phyloP scores from a whole-genome alignment of 2,797 vertebrate genomes.

The Sebastes jordani region DNA sequence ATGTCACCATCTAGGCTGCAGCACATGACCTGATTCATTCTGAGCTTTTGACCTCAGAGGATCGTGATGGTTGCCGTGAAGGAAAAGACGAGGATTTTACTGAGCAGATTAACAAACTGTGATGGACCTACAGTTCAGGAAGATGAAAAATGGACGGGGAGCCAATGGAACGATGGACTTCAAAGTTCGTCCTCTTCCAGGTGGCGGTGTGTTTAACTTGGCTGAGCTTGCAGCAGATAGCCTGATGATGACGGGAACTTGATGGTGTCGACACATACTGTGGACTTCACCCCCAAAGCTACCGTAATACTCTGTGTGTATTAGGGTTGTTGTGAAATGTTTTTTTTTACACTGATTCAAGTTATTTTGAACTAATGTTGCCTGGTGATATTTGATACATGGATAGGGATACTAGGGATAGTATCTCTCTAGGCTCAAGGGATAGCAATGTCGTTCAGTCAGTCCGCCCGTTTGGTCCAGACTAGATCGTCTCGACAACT shows the following conservation, averaged over 20 bases:
- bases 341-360: background rate
- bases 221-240: background rate
- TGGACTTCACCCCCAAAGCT: constrained; percentile 20
- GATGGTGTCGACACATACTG: background rate
- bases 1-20: constrained; percentile 56
- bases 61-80: background rate
- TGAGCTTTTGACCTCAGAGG: background rate
- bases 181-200: background rate
- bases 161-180: background rate
- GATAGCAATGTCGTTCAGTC: background rate
- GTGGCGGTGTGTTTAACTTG: constrained; percentile 17
- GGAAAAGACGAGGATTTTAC: background rate
- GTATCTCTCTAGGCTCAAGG: background rate
- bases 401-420: background rate
- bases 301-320: background rate
- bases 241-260: background rate
- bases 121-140: background rate
- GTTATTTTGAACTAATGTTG: background rate
- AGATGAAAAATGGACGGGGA: background rate
- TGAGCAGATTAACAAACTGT: background rate
- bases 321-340: background rate
- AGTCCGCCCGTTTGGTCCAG: background rate
- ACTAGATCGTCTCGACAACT: background rate
- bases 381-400: background rate
- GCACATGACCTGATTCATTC: background rate